phyloP scores from a whole-genome alignment of 2,113 vertebrate genomes.

The Paraplagusia blochii region DNA sequence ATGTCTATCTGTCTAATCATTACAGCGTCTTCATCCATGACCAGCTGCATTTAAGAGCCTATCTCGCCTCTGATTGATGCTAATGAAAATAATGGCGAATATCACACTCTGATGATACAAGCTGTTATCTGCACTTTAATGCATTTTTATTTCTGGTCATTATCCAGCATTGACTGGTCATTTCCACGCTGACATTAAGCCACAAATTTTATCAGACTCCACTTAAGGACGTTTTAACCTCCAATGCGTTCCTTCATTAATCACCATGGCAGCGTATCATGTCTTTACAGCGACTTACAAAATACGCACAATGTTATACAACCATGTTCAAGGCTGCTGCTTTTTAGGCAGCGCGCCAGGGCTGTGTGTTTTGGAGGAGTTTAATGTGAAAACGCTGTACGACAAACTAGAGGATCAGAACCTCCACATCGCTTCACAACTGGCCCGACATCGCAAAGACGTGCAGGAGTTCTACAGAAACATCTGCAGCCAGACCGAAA shows the following conservation, averaged over 20 bases:
- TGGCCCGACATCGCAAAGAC: conserved; percentile 84
- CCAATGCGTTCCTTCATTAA: conserved; percentile 5
- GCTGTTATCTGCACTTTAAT: conserved; percentile 23
- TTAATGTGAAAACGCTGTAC: conserved; percentile 86
- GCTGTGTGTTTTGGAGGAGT: conserved; percentile 80
- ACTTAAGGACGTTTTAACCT: conserved; percentile 8
- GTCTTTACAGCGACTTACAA: background rate
- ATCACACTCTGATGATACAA: conserved; percentile 41
- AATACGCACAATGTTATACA: background rate
- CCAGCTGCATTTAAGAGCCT: conserved; percentile 35
- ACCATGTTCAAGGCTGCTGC: conserved; percentile 6
- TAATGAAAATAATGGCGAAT: conserved; percentile 48
- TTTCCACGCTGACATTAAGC: background rate
- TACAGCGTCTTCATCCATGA: conserved; percentile 43
- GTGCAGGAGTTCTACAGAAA: conserved; percentile 80
- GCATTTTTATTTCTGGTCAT: conserved; percentile 22
- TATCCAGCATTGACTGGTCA: conserved; percentile 21
- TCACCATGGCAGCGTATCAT: conserved; percentile 4
- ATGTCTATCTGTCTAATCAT: conserved; percentile 32
- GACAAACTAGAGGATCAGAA: conserved; percentile 95
- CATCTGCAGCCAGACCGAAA: conserved; percentile 77
- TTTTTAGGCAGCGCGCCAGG: conserved; percentile 52
- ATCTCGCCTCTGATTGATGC: conserved; percentile 42
- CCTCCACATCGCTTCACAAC: conserved; percentile 85
- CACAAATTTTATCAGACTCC: conserved; percentile 15